phyloP scores from a whole-genome alignment of 2,888 invertebrate genomes.

The Idaea straminata region DNA sequence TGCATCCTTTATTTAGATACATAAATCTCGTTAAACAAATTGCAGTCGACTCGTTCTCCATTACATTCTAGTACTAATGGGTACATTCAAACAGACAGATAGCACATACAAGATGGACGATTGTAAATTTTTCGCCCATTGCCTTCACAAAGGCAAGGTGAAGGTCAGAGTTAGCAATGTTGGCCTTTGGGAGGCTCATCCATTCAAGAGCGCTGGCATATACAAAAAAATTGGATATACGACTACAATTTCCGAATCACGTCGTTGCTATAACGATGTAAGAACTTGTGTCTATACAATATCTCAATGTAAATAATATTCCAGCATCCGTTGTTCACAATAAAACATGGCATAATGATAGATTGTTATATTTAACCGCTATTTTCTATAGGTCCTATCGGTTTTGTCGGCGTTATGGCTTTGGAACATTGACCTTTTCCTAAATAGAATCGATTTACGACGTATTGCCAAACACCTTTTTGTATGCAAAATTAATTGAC shows the following conservation, averaged over 20 bases:
- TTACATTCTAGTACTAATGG: slow-evolving; percentile 31
- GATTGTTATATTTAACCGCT: slow-evolving; percentile 60
- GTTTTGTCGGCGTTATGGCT: slow-evolving; percentile 26
- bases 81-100: slow-evolving; percentile 36
- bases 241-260: not conserved
- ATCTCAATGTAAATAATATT: slow-evolving; percentile 73
- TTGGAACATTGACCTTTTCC: not conserved
- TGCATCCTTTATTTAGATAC: slow-evolving; percentile 16
- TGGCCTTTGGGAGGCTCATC: slow-evolving; percentile 60
- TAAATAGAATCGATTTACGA: not conserved
- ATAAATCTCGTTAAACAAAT: slow-evolving; percentile 35
- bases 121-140: slow-evolving; percentile 61
- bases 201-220: slow-evolving; percentile 41
- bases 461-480: not conserved
- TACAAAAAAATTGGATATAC: not conserved
- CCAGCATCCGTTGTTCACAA: slow-evolving; percentile 62
- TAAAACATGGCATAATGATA: slow-evolving; percentile 65
- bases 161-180: slow-evolving; percentile 56
- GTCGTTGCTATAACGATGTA: not conserved
- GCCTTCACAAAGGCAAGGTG: slow-evolving; percentile 53
- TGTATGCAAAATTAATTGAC: not conserved
- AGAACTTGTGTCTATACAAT: slow-evolving; percentile 48
- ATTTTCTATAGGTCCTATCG: slow-evolving; percentile 40
- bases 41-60: slow-evolving; percentile 25
- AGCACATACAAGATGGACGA: slow-evolving; percentile 43